phyloP scores from a whole-genome alignment of 2,113 vertebrate species.

The Microtus montanus region DNA sequence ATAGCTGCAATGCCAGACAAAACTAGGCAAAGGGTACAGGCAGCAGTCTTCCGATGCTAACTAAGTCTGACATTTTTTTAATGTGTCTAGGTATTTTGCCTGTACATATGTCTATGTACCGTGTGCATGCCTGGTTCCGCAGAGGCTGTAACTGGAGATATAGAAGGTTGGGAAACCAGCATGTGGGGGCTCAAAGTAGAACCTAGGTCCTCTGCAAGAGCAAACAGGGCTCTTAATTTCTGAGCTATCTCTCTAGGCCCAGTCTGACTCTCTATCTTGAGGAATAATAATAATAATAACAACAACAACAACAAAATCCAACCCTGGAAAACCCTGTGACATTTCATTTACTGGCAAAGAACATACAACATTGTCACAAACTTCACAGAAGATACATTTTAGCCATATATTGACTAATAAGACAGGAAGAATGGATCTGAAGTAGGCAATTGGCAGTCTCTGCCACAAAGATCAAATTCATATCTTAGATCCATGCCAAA shows the following conservation, averaged over 20 bases:
- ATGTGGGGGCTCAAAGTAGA: background rate
- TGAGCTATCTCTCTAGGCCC: background rate
- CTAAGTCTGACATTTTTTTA: background rate
- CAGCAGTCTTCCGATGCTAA: background rate
- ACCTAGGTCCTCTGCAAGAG: background rate
- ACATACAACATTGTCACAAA: background rate
- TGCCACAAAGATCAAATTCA: background rate
- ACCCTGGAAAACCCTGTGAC: background rate
- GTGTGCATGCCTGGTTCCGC: too few species aligned
- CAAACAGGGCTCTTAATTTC: background rate
- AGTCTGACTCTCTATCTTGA: background rate
- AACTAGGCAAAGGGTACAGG: background rate
- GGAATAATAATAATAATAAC: background rate
- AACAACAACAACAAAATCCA: background rate
- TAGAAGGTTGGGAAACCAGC: background rate
- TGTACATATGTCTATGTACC: background rate
- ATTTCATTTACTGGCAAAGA: background rate
- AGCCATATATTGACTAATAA: background rate
- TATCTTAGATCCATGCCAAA: background rate
- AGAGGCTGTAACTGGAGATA: background rate
- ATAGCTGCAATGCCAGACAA: background rate
- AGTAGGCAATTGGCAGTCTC: background rate
- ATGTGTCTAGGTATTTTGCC: background rate
- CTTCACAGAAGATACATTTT: background rate
- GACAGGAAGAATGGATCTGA: background rate